phyloP scores from a whole-genome alignment of 2,888 invertebrate genomes.

The Sisyra terminalis region DNA sequence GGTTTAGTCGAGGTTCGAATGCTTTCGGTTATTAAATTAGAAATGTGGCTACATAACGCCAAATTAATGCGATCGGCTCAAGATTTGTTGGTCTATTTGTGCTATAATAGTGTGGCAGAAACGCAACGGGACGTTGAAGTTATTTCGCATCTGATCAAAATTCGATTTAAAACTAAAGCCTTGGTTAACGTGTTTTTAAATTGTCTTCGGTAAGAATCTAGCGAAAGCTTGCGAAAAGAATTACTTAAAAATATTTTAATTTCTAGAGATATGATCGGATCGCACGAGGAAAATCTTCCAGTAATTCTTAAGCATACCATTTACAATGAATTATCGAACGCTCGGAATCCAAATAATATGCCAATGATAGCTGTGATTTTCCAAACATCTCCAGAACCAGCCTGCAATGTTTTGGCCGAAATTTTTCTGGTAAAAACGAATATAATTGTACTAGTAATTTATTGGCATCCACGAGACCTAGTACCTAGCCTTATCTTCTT shows the following conservation, averaged over 20 bases:
- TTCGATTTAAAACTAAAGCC: constrained; percentile 86
- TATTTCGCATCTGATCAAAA: constrained; percentile 70
- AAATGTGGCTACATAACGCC: constrained; percentile 91
- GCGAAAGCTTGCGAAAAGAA: not conserved
- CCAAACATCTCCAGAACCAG: constrained; percentile 63
- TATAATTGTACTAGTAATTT: not conserved
- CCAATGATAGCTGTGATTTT: constrained; percentile 79
- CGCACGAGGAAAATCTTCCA: constrained; percentile 69
- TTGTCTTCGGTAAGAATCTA: constrained; percentile 42
- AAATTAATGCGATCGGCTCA: constrained; percentile 85
- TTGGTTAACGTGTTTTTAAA: constrained; percentile 76
- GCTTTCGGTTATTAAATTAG: constrained; percentile 63
- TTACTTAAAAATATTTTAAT: constrained; percentile 11
- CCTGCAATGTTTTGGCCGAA: constrained; percentile 70
- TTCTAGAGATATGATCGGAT: constrained; percentile 70
- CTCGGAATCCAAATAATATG: constrained; percentile 90
- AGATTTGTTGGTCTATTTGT: constrained; percentile 78
- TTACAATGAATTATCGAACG: constrained; percentile 86
- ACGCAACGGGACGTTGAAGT: constrained; percentile 53
- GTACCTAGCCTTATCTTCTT: not conserved
- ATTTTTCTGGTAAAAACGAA: constrained; percentile 45
- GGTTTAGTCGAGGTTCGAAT: constrained; percentile 73
- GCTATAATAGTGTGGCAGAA: constrained; percentile 69
- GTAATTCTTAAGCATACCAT: constrained; percentile 81
- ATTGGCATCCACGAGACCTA: not conserved